phyloP scores from a whole-genome alignment of 2,888 invertebrate genomes.

The Plutella xylostella region DNA sequence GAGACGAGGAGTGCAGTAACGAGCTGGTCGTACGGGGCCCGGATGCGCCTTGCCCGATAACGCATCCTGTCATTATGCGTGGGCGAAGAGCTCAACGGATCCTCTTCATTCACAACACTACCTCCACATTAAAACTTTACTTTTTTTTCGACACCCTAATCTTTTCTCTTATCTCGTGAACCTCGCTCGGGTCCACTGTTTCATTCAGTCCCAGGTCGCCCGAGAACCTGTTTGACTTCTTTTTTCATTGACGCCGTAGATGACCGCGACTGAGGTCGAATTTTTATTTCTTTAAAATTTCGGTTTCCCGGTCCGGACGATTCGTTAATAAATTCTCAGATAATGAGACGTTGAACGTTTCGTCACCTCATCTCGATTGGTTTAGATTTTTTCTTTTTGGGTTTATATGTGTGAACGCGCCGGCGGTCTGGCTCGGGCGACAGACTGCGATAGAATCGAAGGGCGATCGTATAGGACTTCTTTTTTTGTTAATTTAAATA shows the following conservation, averaged over 20 bases:
- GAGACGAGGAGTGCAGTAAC: conserved; percentile 14
- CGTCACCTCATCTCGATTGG: conserved; percentile 69
- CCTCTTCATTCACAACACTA: conserved; percentile 67
- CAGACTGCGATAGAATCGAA: conserved; percentile 50
- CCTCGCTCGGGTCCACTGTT: conserved; percentile 58
- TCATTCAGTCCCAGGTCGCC: conserved; percentile 63
- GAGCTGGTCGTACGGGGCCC: conserved; percentile 24
- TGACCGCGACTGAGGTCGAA: conserved; percentile 68
- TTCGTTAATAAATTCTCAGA: conserved; percentile 71
- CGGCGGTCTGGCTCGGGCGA: conserved; percentile 48
- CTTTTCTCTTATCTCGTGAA: conserved; percentile 64
- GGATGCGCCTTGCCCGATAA: conserved; percentile 32
- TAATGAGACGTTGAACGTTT: conserved; percentile 71
- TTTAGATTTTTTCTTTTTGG: conserved; percentile 57
- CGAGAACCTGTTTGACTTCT: conserved; percentile 63
- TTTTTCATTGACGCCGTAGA: conserved; percentile 67
- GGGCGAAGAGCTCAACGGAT: conserved; percentile 62
- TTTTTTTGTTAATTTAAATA: conserved; percentile 61
- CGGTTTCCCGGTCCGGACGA: conserved; percentile 66
- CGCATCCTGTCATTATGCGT: conserved; percentile 39
- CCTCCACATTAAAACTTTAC: conserved; percentile 62
- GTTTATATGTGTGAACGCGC: conserved; percentile 62
- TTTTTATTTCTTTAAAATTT: conserved; percentile 70
- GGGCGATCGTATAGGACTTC: conserved; percentile 47
- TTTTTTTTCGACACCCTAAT: conserved; percentile 62